phyloP scores from a whole-genome alignment of 1,140 invertebrate species.

The Ceratosolen solmsi region DNA sequence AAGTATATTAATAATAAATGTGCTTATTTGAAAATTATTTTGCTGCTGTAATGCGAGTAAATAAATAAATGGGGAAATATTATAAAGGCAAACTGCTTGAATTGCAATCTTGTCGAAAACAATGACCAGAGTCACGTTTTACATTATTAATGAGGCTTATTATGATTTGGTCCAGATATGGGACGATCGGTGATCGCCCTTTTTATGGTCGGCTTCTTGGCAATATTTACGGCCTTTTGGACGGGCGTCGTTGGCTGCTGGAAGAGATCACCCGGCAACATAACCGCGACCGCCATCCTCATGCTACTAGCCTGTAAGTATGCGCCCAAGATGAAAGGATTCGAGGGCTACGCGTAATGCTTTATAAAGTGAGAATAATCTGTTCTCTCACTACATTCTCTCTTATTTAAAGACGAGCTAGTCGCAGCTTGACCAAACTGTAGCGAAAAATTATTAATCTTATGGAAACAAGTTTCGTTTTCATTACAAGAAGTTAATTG shows the following conservation, averaged over 20 bases:
- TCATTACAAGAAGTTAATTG: too few relatives aligned
- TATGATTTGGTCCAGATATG: slow-evolving; percentile 81
- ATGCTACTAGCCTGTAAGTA: slow-evolving; percentile 90
- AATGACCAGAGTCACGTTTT: neutral
- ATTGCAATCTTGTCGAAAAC: too few relatives aligned
- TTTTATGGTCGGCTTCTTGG: slow-evolving; percentile 91
- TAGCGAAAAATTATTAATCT: too few relatives aligned
- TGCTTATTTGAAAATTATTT: too few relatives aligned
- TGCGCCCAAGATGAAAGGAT: neutral
- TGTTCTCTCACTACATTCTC: too few relatives aligned
- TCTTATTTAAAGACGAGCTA: too few relatives aligned
- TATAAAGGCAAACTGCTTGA: too few relatives aligned
- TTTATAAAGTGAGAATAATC: neutral
- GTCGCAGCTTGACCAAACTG: too few relatives aligned
- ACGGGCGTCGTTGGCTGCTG: slow-evolving; percentile 94
- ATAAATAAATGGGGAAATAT: too few relatives aligned
- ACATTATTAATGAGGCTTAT: slow-evolving; percentile 10
- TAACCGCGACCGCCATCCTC: slow-evolving; percentile 92
- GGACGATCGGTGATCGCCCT: slow-evolving; percentile 91
- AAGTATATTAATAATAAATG: too few relatives aligned
- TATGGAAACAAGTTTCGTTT: too few relatives aligned
- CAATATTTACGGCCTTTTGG: slow-evolving; percentile 93
- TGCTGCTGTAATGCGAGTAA: too few relatives aligned
- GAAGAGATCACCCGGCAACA: slow-evolving; percentile 92
- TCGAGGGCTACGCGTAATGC: neutral